phyloP scores from a whole-genome alignment of 2,113 vertebrate genomes.

The Pachycephala philippinensis region DNA sequence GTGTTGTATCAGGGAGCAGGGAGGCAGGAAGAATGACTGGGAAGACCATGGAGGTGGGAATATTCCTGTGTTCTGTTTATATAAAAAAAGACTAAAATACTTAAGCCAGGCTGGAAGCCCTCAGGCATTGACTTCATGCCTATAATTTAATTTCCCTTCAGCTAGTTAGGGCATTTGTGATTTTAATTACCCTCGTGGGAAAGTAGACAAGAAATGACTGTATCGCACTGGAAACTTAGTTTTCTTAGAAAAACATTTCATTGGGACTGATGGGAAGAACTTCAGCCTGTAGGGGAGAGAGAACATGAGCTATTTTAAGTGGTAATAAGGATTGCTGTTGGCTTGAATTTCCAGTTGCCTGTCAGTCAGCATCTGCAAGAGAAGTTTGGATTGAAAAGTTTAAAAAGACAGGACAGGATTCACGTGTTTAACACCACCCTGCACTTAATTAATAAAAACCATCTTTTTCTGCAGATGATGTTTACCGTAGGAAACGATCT shows the following conservation, averaged over 20 bases:
- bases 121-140: not conserved
- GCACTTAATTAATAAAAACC: not conserved
- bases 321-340: not conserved
- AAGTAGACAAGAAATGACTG: not conserved
- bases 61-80: not conserved
- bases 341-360: not conserved
- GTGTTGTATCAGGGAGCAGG: accelerated
- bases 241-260: not conserved
- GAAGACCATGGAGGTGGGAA: not conserved
- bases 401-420: not conserved
- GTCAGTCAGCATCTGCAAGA: not conserved
- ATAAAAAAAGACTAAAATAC: not conserved
- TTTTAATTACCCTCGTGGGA: not conserved
- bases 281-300: not conserved
- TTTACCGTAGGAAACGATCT: constrained; percentile 91
- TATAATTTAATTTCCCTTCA: not conserved
- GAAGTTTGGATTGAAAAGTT: not conserved
- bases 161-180: not conserved
- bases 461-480: constrained; percentile 85
- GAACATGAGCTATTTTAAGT: not conserved
- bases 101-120: not conserved
- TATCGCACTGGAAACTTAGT: not conserved
- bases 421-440: not conserved
- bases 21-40: not conserved
- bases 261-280: not conserved